Percentiles rank a stretch among this genome's conserved stretches.
These are phyloP conservation scores for Cygnus olor DNA, from an alignment of 2,797 vertebrate species.

Conservation along the genomic window DNA sequence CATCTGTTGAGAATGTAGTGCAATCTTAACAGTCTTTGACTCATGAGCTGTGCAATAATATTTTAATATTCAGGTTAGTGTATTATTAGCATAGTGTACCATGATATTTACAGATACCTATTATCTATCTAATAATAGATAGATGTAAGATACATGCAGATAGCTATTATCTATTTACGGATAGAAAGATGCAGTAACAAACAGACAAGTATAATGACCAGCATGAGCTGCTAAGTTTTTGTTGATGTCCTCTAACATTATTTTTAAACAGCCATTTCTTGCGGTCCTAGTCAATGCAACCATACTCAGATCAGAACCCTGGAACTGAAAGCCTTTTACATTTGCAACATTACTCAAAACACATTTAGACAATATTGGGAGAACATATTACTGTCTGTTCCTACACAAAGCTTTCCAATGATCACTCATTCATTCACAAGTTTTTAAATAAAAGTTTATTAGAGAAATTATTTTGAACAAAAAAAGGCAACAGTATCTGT, in stretches of 20 bases:
- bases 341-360: background rate
- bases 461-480: slow-evolving; percentile 77
- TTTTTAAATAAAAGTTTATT: slow-evolving; percentile 94
- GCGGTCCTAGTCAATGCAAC: background rate
- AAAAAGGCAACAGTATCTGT: slow-evolving; percentile 71
- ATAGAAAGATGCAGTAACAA: background rate
- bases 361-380: background rate
- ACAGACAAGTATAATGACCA: background rate
- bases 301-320: background rate
- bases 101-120: background rate
- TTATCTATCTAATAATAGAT: background rate
- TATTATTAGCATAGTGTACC: background rate
- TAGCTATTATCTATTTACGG: background rate
- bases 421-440: slow-evolving; percentile 34
- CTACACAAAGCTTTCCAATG: background rate
- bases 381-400: background rate
- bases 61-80: background rate
- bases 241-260: background rate
- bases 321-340: background rate
- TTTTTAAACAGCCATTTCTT: background rate
- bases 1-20: background rate
- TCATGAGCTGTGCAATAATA: background rate
- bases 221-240: background rate
- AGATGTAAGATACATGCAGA: background rate
- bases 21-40: background rate